phyloP scores from a whole-genome alignment of 2,888 invertebrate genomes.

The Meta bourneti region DNA sequence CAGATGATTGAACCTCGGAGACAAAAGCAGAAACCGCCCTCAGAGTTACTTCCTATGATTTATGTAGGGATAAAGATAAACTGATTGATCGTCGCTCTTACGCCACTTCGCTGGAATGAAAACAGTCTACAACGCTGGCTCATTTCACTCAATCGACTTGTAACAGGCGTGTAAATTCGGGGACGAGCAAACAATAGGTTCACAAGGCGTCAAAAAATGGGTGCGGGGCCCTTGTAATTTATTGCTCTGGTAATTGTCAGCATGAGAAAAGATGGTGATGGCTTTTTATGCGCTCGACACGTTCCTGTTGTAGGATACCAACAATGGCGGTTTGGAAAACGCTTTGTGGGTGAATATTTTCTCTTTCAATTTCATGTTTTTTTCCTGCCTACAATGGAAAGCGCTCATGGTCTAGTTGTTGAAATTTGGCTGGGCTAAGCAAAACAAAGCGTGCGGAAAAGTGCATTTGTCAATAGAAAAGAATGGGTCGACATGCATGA shows the following conservation, averaged over 20 bases:
- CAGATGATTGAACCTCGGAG: background rate
- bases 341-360: slow-evolving; percentile 21
- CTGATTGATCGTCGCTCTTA: slow-evolving; percentile 32
- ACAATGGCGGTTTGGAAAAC: slow-evolving; percentile 21
- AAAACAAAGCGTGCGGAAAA: background rate
- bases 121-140: slow-evolving; percentile 1
- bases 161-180: slow-evolving; percentile 62
- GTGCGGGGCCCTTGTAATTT: slow-evolving; percentile 35
- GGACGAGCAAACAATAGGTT: slow-evolving; percentile 18
- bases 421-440: background rate
- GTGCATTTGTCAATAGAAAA: too few relatives aligned
- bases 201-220: slow-evolving; percentile 29
- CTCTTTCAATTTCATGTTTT: background rate
- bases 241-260: slow-evolving; percentile 43
- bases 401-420: slow-evolving; percentile 36
- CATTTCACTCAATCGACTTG: background rate
- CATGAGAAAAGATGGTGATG: slow-evolving; percentile 5
- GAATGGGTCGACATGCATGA: too few relatives aligned
- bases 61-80: slow-evolving; percentile 1
- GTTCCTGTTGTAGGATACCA: slow-evolving; percentile 4
- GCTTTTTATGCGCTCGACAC: background rate
- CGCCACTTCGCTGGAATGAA: background rate
- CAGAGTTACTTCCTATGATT: slow-evolving; percentile 5
- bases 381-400: background rate
- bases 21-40: background rate